phyloP scores from a whole-genome alignment of 92 coral and sea anemone genomes.

The Blastomussa wellsi region DNA sequence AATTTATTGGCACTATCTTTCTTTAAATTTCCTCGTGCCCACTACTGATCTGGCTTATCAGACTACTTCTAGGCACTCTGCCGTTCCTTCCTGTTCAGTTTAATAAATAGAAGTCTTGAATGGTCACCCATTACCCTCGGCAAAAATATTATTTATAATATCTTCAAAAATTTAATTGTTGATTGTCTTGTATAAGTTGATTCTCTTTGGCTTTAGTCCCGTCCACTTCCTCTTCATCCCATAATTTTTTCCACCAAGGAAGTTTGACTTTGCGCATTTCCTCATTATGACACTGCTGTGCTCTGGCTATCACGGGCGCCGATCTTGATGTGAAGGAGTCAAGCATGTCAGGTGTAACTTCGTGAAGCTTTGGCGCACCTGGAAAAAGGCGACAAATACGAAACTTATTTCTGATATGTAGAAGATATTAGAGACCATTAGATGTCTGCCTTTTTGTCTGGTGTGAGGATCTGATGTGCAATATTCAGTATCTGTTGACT shows the following conservation, averaged over 20 bases:
- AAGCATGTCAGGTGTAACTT: conserved; percentile 56
- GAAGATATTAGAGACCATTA: too few species aligned
- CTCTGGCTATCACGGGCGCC: conserved; percentile 91
- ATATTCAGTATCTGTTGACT: too few species aligned
- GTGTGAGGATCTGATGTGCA: too few species aligned
- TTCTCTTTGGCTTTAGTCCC: conserved; percentile 21
- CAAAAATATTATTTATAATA: background rate
- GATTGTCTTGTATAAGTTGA: conserved; percentile 23
- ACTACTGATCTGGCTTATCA: background rate
- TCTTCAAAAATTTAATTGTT: conserved; percentile 59
- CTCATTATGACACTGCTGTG: conserved; percentile 84
- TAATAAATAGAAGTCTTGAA: background rate
- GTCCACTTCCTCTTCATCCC: conserved; percentile 68
- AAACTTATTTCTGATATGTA: too few species aligned
- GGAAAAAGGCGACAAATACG: background rate
- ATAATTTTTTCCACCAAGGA: conserved; percentile 97
- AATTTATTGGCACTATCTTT: background rate
- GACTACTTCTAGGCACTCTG: background rate
- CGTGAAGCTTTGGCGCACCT: conserved; percentile 87
- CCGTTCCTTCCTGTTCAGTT: background rate
- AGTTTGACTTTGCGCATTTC: conserved; percentile 69
- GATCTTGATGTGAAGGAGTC: conserved; percentile 79
- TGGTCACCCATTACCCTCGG: background rate
- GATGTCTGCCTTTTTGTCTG: too few species aligned
- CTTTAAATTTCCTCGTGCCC: background rate